Evolutionary conservation across 2,888 invertebrate species (phyloP).

Genomic region (Clitarchus hookeri): DNA sequence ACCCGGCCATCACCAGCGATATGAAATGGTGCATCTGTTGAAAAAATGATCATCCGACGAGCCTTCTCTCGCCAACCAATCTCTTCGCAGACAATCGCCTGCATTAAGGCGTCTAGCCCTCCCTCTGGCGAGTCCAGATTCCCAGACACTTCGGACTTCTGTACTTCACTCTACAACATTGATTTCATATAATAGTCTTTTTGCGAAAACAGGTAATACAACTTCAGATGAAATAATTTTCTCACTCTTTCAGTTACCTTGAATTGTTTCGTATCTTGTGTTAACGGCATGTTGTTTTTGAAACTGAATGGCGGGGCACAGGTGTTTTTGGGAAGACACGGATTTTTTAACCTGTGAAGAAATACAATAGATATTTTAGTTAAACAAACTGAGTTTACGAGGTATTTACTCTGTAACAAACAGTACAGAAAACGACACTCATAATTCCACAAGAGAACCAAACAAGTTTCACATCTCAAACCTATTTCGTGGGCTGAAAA

Average conservation of each 20-base stretch:
- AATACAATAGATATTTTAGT: not conserved
- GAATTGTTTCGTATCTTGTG: slow-evolving; percentile 60
- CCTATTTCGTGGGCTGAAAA: no score
- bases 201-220: not conserved
- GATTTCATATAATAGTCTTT: not conserved
- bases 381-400: no score
- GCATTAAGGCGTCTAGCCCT: slow-evolving; percentile 86
- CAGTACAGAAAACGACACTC: no score
- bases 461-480: no score
- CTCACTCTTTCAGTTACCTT: slow-evolving; percentile 49
- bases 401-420: no score
- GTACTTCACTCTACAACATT: slow-evolving; percentile 48
- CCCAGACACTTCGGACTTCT: slow-evolving; percentile 57
- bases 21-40: slow-evolving; percentile 79
- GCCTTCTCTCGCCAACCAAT: slow-evolving; percentile 81
- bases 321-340: slow-evolving; percentile 5
- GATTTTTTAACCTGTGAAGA: slow-evolving; percentile 29
- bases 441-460: no score
- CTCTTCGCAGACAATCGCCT: slow-evolving; percentile 73
- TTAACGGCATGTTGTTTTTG: slow-evolving; percentile 71
- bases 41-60: slow-evolving; percentile 74
- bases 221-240: not conserved
- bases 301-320: slow-evolving; percentile 75
- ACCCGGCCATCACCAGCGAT: slow-evolving; percentile 80
- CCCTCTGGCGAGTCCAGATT: slow-evolving; percentile 77